Evolutionary conservation across 1,140 invertebrate genomes (phyloP).

Genomic region (Panulirus ornatus): DNA sequence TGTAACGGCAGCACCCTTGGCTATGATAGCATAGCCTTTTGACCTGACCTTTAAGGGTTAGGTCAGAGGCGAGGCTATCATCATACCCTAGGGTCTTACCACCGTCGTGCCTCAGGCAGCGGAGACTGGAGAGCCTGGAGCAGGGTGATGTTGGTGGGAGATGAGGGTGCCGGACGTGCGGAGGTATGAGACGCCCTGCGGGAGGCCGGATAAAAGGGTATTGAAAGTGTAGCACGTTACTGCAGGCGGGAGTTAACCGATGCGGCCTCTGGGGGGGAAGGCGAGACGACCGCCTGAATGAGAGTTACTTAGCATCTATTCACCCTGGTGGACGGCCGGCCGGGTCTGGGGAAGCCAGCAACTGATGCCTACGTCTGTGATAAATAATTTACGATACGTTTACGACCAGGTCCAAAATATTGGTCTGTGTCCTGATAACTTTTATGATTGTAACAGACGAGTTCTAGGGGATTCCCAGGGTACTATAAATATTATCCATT

Average conservation of each 20-base stretch:
- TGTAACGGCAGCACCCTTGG: too few relatives aligned
- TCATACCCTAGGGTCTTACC: too few relatives aligned
- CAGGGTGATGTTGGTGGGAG: too few relatives aligned
- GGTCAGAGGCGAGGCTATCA: too few relatives aligned
- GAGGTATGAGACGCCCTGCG: too few relatives aligned
- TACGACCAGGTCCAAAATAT: constrained; percentile 35
- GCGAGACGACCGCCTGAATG: constrained; percentile 26
- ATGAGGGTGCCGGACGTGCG: too few relatives aligned
- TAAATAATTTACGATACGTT: constrained; percentile 45
- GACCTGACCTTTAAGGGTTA: too few relatives aligned
- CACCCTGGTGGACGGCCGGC: not conserved
- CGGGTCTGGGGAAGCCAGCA: not conserved
- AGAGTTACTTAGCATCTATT: constrained; percentile 19
- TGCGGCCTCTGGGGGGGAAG: not conserved
- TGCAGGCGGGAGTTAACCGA: not conserved
- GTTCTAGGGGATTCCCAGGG: not conserved
- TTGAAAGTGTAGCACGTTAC: not conserved
- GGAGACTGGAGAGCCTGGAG: too few relatives aligned
- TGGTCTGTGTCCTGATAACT: constrained; percentile 1
- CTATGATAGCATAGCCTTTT: too few relatives aligned
- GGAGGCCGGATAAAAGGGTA: not conserved
- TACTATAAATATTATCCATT: too few relatives aligned
- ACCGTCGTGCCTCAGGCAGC: too few relatives aligned
- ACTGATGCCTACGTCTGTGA: not conserved
- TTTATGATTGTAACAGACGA: too few relatives aligned